Evolutionary conservation across 2,888 invertebrate genomes (phyloP).

Genomic region (Thalpophila matura): DNA sequence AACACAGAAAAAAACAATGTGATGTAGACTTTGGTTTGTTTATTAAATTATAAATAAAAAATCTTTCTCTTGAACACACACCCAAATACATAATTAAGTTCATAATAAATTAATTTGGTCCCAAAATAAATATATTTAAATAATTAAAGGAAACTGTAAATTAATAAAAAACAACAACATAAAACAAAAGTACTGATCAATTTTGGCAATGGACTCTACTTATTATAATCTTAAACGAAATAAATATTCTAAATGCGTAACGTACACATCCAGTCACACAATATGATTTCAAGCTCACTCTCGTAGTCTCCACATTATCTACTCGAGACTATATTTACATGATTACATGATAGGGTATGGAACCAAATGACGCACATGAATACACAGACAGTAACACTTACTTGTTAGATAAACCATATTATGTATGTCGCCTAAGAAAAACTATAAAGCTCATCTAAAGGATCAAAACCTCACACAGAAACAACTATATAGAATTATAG

Average conservation of each 20-base stretch:
- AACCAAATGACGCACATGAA: constrained; percentile 79
- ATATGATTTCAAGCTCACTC: constrained; percentile 75
- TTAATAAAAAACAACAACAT: constrained; percentile 83
- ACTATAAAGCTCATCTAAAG: constrained; percentile 85
- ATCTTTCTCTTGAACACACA: constrained; percentile 87
- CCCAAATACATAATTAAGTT: constrained; percentile 87
- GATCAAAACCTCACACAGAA: constrained; percentile 83
- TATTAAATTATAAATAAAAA: constrained; percentile 90
- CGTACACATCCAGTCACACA: constrained; percentile 83
- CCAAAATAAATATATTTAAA: constrained; percentile 90
- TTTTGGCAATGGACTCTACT: constrained; percentile 90
- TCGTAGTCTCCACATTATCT: constrained; percentile 70
- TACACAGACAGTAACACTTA: constrained; percentile 81
- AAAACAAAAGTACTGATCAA: constrained; percentile 88
- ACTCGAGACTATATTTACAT: constrained; percentile 83
- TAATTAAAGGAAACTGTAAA: constrained; percentile 84
- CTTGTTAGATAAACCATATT: constrained; percentile 74
- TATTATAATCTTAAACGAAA: constrained; percentile 85
- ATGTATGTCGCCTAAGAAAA: constrained; percentile 81
- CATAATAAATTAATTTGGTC: constrained; percentile 91
- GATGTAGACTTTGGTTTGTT: constrained; percentile 90
- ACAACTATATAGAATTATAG: constrained; percentile 77
- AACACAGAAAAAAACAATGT: constrained; percentile 85
- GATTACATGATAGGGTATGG: constrained; percentile 73
- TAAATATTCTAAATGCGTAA: constrained; percentile 85